These are phyloP conservation scores for Caenorhabditis tropicalis DNA, from an alignment of 1,140 invertebrate genomes.

Conservation along the genomic window DNA sequence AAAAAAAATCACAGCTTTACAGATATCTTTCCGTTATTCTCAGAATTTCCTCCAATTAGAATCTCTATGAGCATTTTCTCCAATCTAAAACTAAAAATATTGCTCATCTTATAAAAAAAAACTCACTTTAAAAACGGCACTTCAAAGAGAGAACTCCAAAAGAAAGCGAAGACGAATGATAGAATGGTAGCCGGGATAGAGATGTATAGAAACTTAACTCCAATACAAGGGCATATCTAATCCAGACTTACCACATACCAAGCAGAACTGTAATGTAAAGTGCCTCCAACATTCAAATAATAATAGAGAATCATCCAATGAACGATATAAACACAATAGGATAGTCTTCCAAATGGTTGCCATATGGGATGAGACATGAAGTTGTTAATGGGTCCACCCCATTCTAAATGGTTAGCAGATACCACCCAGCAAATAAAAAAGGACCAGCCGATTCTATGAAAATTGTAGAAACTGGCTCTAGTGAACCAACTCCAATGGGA, in stretches of 20 bases:
- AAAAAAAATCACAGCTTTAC: too few relatives aligned
- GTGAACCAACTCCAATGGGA: slow-evolving; percentile 47
- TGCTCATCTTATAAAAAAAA: background rate
- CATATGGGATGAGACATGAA: slow-evolving; percentile 52
- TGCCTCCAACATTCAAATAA: slow-evolving; percentile 1
- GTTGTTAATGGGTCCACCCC: slow-evolving; percentile 52
- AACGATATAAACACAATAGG: slow-evolving; percentile 51
- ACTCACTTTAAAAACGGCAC: slow-evolving; percentile 9
- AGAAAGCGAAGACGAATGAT: background rate
- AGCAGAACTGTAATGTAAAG: background rate
- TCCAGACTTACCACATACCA: background rate
- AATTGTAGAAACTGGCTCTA: slow-evolving; percentile 51
- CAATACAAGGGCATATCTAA: background rate
- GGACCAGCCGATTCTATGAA: slow-evolving; percentile 49
- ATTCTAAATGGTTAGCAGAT: slow-evolving; percentile 44
- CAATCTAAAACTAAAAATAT: background rate
- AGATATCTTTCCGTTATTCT: too few relatives aligned
- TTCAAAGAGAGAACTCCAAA: slow-evolving; percentile 38
- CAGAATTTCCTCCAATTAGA: background rate
- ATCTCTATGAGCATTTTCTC: slow-evolving; percentile 14
- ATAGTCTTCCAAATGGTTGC: slow-evolving; percentile 51
- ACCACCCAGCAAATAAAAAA: slow-evolving; percentile 46
- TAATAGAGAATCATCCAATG: slow-evolving; percentile 39
- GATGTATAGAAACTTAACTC: slow-evolving; percentile 23
- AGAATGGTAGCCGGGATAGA: background rate